Evolutionary conservation across 2,797 vertebrate species (phyloP), one percentile per base, ranked within the genome.

Genomic region (Takifugu rubripes): DNA sequence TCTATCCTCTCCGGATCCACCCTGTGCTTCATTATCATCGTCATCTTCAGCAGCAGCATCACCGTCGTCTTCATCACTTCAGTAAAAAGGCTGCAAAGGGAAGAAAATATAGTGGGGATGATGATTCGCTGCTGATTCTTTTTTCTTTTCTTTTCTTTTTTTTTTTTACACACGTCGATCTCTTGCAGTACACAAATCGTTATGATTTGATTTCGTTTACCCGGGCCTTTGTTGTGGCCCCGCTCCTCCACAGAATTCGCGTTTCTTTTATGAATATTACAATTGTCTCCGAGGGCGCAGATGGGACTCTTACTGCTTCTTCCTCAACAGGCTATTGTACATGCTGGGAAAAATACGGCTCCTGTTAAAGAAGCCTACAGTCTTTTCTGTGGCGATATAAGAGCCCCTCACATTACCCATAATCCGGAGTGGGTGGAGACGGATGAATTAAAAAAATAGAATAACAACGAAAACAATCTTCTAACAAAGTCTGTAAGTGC

Each of bases 1-100:
- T 72, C 76, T 84, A 85, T 68, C 66, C 81, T 74, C 66, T 72
- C 68, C 58, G 65, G 61, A 75, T 81, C 79, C 74, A 61, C 80
- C 66, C 81, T 68, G 72, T 54, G 55, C 77, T 77, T 82, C 70
- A 61, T 68, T 57, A 62, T 61, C 63, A 63, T 63, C 67, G 50
- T 51, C 71, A 54, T 56, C 64, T 53, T 54, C 54, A 56, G 58
- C 63, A 58, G 51, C 53, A 49, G 29, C 70, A 29, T 40, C 55
- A 43, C 25, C 51, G 66, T 57, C 16, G 43, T 17, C 46, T 24
- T 21, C 46, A 48, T 48, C 64, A 59, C 56, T 57, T 61, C 52
- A 69, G 61, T 70, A 70, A 59, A 75, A 55, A 47, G 56, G 71
- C 83, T 86, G 81, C 78, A 72, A 71, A 52, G 66, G 25, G 33